A percentile compares a stretch with the other conserved stretches of the same genome.
Conservation (phyloP, 2,888 invertebrate genomes). For the Euzetes globulus region DNA sequence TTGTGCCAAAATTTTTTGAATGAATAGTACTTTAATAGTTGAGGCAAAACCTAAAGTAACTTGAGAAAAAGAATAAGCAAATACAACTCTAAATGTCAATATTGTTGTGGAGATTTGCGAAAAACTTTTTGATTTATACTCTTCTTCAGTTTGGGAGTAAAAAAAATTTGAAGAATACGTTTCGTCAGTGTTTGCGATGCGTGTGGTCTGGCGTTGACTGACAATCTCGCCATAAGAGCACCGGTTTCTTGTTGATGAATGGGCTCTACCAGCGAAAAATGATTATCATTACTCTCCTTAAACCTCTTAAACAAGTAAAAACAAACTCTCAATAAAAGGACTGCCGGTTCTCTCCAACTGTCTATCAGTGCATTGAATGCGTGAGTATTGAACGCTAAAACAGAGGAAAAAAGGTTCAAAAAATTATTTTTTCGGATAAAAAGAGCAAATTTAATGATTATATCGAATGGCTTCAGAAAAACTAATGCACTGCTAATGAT, state of each 20-base stretch:
- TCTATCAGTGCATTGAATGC: background rate
- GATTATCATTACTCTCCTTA: background rate
- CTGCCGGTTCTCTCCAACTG: background rate
- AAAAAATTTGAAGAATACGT: background rate
- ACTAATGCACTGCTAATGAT: slow-evolving; percentile 1
- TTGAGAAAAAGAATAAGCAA: too few relatives aligned
- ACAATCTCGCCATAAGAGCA: slow-evolving; percentile 1
- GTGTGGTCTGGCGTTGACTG: slow-evolving; percentile 14
- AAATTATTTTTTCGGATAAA: background rate
- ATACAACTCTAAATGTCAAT: background rate
- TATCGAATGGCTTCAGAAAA: background rate
- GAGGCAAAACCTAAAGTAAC: background rate
- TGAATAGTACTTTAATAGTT: background rate
- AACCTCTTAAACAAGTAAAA: background rate
- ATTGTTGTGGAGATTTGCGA: background rate
- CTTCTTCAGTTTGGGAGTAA: background rate
- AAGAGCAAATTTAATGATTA: background rate
- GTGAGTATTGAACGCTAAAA: too few relatives aligned
- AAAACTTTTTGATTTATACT: too few relatives aligned
- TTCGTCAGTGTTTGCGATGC: background rate
- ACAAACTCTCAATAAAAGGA: background rate
- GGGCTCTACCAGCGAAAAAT: background rate
- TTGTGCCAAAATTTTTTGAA: background rate
- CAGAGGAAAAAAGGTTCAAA: background rate
- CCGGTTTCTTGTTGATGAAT: slow-evolving; percentile 11